Conservation (phyloP, 2,113 vertebrate species). For the Otus sunia region DNA sequence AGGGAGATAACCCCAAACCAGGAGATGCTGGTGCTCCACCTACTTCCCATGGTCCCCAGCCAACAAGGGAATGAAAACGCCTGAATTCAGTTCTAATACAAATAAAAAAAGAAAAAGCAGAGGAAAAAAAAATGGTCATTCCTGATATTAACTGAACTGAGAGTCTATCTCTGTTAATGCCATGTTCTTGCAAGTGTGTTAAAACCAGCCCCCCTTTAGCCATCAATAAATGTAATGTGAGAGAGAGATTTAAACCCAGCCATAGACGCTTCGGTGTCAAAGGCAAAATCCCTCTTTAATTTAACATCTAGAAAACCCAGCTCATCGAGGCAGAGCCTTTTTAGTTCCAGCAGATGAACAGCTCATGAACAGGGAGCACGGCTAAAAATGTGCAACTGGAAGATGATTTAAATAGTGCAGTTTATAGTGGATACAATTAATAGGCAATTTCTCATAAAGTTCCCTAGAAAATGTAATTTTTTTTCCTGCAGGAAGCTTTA, state of each 20-base stretch:
- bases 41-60: background rate
- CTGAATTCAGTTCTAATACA: background rate
- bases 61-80: background rate
- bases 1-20: background rate
- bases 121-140: background rate
- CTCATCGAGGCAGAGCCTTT: background rate
- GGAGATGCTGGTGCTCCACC: background rate
- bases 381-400: background rate
- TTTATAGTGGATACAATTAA: conserved; percentile 21
- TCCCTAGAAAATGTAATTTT: background rate
- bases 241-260: background rate
- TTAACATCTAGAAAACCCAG: background rate
- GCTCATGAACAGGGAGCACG: background rate
- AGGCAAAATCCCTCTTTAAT: background rate
- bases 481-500: background rate
- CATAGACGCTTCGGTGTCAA: background rate
- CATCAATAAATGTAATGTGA: fast-evolving
- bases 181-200: background rate
- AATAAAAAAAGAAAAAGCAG: background rate
- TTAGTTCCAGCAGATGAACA: background rate
- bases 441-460: background rate
- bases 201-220: background rate
- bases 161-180: background rate
- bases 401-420: background rate
- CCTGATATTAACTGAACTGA: background rate